Evolutionary conservation across 2,113 vertebrate species (phyloP).

Genomic region (Hyperoodon ampullatus): DNA sequence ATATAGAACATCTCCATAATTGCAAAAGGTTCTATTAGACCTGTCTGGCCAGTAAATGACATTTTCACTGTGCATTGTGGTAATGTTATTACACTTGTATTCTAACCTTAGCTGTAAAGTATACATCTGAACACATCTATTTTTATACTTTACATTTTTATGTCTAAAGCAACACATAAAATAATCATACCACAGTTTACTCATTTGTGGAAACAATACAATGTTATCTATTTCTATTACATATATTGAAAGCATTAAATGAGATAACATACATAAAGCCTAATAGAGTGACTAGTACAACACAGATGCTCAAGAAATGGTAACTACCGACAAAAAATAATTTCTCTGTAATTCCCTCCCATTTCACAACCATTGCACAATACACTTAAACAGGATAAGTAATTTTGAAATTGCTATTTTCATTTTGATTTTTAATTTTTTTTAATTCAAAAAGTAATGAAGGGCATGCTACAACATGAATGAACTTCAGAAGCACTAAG

Average conservation of each 20-base stretch:
- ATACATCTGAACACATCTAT: background rate
- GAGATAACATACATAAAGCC: background rate
- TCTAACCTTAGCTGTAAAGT: background rate
- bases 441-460: background rate
- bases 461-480: background rate
- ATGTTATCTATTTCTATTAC: background rate
- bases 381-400: background rate
- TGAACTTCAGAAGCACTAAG: background rate
- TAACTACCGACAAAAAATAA: background rate
- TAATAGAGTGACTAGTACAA: background rate
- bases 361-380: background rate
- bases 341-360: background rate
- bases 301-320: background rate
- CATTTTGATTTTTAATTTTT: background rate
- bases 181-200: background rate
- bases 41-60: background rate
- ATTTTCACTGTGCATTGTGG: background rate
- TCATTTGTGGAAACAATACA: conserved; percentile 12
- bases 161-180: background rate
- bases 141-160: background rate
- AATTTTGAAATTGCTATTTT: conserved; percentile 41
- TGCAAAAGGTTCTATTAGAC: background rate
- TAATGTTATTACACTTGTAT: background rate
- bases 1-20: background rate
- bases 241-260: background rate